A percentile compares a stretch with the other conserved stretches of the same genome.
Conservation (phyloP, 1,140 invertebrate genomes). For the Drosophila trapezifrons region DNA sequence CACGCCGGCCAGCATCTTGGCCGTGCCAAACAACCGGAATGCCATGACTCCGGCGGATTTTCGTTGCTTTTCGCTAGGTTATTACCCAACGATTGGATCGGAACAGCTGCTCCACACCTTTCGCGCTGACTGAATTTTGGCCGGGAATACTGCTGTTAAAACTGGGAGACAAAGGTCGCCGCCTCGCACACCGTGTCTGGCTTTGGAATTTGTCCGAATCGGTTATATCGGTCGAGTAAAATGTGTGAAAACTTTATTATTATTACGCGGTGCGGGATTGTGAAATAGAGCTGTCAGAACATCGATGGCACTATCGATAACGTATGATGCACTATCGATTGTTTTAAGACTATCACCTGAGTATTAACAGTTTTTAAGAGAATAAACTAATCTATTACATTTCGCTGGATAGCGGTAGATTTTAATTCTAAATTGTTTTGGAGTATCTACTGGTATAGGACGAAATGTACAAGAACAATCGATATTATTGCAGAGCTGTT, state of each 20-base stretch:
- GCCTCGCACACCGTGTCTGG: constrained; percentile 52
- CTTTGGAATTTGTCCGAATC: constrained; percentile 37
- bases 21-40: constrained; percentile 68
- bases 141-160: constrained; percentile 18
- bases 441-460: no score
- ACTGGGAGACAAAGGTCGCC: constrained; percentile 14
- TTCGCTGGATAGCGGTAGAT: no score
- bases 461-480: no score
- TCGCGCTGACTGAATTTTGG: constrained; percentile 55
- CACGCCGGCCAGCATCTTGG: constrained; percentile 66
- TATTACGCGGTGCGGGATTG: constrained; percentile 69
- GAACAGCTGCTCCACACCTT: constrained; percentile 15
- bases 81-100: constrained; percentile 73
- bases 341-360: no score
- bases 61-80: constrained; percentile 55
- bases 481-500: no score
- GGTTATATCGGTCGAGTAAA: constrained; percentile 25
- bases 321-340: not conserved
- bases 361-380: no score
- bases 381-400: no score
- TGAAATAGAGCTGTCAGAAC: constrained; percentile 61
- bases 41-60: constrained; percentile 61
- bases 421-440: no score
- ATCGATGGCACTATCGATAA: constrained; percentile 2
- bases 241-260: constrained; percentile 48